Conservation (phyloP, 2,888 invertebrate species). For the Pandemis cinnamomeana region DNA sequence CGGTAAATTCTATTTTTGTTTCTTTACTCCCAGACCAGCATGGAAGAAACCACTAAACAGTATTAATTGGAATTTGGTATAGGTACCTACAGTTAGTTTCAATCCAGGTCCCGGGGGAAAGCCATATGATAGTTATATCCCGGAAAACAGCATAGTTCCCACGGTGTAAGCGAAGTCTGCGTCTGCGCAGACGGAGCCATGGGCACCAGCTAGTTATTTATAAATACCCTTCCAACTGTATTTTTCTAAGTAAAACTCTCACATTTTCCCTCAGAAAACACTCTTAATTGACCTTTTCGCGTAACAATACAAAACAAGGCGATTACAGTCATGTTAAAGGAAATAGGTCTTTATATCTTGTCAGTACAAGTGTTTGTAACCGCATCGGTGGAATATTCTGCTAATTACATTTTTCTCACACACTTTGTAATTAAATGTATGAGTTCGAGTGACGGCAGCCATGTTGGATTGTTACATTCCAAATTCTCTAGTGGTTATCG, state of each 20-base stretch:
- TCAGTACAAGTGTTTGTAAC: slow-evolving; percentile 1
- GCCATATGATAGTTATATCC: no score
- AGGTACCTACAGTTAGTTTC: no score
- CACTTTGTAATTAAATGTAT: slow-evolving; percentile 33
- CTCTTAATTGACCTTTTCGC: slow-evolving; percentile 35
- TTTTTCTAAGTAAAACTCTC: slow-evolving; percentile 20
- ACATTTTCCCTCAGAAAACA: slow-evolving; percentile 33
- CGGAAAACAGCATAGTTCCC: no score
- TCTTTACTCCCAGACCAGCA: no score
- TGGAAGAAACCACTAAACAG: no score
- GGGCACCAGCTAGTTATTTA: not conserved
- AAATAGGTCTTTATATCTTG: not conserved
- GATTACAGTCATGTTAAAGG: not conserved
- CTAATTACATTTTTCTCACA: slow-evolving; percentile 40
- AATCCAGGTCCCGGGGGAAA: no score
- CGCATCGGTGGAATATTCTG: not conserved
- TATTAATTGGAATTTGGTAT: no score
- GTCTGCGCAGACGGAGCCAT: not conserved
- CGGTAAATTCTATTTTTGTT: no score
- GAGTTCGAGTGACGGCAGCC: slow-evolving; percentile 10
- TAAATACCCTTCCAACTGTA: not conserved
- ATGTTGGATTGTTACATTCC: slow-evolving; percentile 31
- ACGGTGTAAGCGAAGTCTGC: no score
- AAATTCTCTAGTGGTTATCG: not conserved
- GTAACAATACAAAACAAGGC: slow-evolving; percentile 17